These are phyloP conservation scores for Aphis gossypii DNA, from an alignment of 1,140 invertebrate genomes.

Conservation along the genomic window DNA sequence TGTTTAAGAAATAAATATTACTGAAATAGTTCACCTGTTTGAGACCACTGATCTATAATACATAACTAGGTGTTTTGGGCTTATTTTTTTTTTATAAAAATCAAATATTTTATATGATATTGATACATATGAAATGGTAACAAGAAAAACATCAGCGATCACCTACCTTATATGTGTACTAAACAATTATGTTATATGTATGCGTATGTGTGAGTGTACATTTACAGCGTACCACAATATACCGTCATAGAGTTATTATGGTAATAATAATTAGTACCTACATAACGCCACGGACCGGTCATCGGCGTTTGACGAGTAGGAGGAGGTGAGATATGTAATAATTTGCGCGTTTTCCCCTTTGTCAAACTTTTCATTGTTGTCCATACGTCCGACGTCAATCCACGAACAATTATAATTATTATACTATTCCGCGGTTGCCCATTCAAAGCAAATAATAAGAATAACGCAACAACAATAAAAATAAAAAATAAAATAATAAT, in stretches of 20 bases:
- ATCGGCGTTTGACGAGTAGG: slow-evolving; percentile 16
- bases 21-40: too few species aligned
- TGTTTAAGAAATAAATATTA: too few species aligned
- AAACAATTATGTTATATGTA: background rate
- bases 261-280: background rate
- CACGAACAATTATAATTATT: slow-evolving; percentile 42
- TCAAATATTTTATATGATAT: too few species aligned
- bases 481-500: background rate
- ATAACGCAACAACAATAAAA: slow-evolving; percentile 20
- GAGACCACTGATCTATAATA: too few species aligned
- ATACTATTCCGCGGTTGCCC: slow-evolving; percentile 13
- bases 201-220: background rate
- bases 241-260: background rate
- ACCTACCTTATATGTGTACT: background rate
- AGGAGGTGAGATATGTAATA: slow-evolving; percentile 29
- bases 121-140: too few species aligned
- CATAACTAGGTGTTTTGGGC: too few species aligned
- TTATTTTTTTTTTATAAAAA: too few species aligned
- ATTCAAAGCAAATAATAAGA: slow-evolving; percentile 39
- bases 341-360: slow-evolving; percentile 15
- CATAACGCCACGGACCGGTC: background rate
- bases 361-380: slow-evolving; percentile 40
- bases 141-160: too few species aligned
- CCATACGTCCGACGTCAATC: slow-evolving; percentile 32
- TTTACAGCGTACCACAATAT: background rate